Evolutionary conservation across 1,140 invertebrate genomes (phyloP).

Genomic region (Musca domestica): DNA sequence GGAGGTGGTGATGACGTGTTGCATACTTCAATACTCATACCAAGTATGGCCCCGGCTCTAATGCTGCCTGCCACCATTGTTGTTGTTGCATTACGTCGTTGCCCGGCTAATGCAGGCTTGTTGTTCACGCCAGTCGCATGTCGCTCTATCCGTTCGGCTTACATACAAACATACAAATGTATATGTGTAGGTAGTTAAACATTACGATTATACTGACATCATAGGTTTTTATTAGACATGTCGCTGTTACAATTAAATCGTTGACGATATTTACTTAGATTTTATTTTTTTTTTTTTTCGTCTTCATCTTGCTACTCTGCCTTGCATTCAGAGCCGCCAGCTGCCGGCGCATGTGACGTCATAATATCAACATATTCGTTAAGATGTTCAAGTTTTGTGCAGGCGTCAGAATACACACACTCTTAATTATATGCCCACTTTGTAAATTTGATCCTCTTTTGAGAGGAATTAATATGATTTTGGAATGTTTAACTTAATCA

Average conservation of each 20-base stretch:
- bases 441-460: too few relatives aligned
- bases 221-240: slow-evolving; percentile 17
- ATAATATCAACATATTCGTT: too few relatives aligned
- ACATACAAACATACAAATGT: background rate
- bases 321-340: too few relatives aligned
- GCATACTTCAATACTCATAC: background rate
- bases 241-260: slow-evolving; percentile 10
- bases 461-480: too few relatives aligned
- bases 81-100: background rate
- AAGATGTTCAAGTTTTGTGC: too few relatives aligned
- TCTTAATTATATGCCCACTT: too few relatives aligned
- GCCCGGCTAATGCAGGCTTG: background rate
- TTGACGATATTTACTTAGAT: too few relatives aligned
- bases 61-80: background rate
- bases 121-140: background rate
- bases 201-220: slow-evolving; percentile 10
- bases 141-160: background rate
- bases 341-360: too few relatives aligned
- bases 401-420: too few relatives aligned
- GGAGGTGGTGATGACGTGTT: slow-evolving; percentile 20
- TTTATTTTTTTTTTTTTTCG: too few relatives aligned
- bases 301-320: too few relatives aligned
- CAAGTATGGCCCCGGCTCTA: background rate
- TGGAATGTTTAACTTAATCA: too few relatives aligned
- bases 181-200: background rate